A percentile compares a stretch with the other conserved stretches of the same genome.
Conservation (phyloP, 2,113 vertebrate species). For the Oryzias woworae region DNA sequence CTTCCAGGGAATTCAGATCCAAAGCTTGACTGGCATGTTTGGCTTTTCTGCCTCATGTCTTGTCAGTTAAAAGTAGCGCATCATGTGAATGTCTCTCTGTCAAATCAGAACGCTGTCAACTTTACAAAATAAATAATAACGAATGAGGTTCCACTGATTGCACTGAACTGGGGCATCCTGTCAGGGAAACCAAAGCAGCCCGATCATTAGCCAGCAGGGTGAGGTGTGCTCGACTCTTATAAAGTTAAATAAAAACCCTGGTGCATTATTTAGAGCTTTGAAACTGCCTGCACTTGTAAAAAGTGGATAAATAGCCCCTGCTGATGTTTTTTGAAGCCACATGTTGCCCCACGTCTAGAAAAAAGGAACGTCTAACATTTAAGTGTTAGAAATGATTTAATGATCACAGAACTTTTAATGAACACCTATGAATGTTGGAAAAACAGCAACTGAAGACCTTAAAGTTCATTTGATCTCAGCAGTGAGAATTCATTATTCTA, state of each 20-base stretch:
- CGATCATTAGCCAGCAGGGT: slow-evolving; percentile 54
- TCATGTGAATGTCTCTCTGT: slow-evolving; percentile 5
- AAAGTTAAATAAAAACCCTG: slow-evolving; percentile 15
- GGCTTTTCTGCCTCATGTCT: too few relatives aligned
- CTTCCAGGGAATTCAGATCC: too few relatives aligned
- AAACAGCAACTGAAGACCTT: background rate
- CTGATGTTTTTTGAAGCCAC: background rate
- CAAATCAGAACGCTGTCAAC: slow-evolving; percentile 44
- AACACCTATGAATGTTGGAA: background rate
- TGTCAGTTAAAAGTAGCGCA: too few relatives aligned
- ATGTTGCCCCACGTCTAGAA: background rate
- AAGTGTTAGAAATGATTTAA: too few relatives aligned
- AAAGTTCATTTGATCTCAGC: background rate
- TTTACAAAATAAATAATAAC: slow-evolving; percentile 26
- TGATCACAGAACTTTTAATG: too few relatives aligned
- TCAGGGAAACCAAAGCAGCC: slow-evolving; percentile 22
- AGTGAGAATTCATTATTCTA: background rate
- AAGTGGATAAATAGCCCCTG: too few relatives aligned
- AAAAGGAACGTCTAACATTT: too few relatives aligned
- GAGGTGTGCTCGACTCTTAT: slow-evolving; percentile 20
- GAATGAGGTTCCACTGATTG: slow-evolving; percentile 29
- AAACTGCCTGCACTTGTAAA: background rate
- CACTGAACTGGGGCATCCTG: slow-evolving; percentile 32
- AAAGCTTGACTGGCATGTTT: too few relatives aligned
- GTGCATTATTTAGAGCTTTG: slow-evolving; percentile 1